Conservation (phyloP, 2,113 vertebrate genomes). For the Dendropsophus ebraccatus region DNA sequence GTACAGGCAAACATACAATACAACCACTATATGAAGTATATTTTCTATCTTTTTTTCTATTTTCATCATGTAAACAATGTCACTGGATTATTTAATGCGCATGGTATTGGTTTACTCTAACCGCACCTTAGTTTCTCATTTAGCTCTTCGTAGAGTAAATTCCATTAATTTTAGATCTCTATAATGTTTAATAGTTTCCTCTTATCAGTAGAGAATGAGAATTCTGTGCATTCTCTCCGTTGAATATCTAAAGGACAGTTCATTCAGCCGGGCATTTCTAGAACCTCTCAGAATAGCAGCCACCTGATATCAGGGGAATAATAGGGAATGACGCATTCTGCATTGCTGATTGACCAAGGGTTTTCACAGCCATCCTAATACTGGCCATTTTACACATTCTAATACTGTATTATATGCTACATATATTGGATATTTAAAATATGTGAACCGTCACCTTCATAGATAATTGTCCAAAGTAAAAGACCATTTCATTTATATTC, state of each 20-base stretch:
- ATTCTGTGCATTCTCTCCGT: background rate
- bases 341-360: background rate
- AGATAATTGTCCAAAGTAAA: background rate
- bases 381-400: background rate
- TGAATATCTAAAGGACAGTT: background rate
- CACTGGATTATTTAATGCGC: background rate
- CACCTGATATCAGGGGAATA: background rate
- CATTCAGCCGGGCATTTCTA: background rate
- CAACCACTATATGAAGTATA: too few species aligned
- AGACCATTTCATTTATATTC: background rate
- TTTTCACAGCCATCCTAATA: background rate
- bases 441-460: background rate
- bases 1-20: too few species aligned
- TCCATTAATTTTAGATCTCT: background rate
- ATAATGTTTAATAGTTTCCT: background rate
- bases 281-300: background rate
- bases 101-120: background rate
- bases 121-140: background rate
- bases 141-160: background rate
- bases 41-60: background rate
- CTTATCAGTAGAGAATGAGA: background rate
- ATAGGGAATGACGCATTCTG: background rate
- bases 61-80: background rate
- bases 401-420: background rate
- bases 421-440: background rate